Evolutionary conservation across 2,797 vertebrate species (phyloP), one percentile per base, ranked within the genome.

Genomic region (Neomorphus geoffroyi): DNA sequence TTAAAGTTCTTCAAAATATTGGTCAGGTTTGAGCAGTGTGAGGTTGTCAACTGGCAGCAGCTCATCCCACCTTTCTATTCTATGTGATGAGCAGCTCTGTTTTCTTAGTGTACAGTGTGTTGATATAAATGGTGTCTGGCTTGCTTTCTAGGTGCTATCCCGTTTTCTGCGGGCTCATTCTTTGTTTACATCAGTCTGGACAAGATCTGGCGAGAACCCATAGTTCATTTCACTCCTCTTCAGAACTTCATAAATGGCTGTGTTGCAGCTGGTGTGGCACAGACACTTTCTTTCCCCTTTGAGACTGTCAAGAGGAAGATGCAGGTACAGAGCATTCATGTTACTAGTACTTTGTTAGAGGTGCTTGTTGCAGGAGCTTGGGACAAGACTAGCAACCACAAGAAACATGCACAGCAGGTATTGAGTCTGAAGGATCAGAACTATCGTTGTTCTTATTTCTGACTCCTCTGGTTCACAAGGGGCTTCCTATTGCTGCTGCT

Each of bases 271-370:
- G 98, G 95, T 9, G 98, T 99, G 35, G 98, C 99, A 57, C 99
- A 99, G 94, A 99, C 98, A 0, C 97, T 99, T 77, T 99, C 99
- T 39, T 99, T 99, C 96, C 99, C 99, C 24, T 99, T 99, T 94
- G 99, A 99, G 97, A 99, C 99, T 2, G 98, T 99, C 64, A 99
- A 99, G 97, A 98, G 99, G 95, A 99, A 99, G 95, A 99, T 99
- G 99, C 99, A 99, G 98, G 99, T 99, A 97, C 41, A 26, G 74
- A 85, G 22, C 11, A 5, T 60, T 73, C 1, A 0, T 48, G 37
- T 88, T 82, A 35, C 45, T 56, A 24, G 43, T 70, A 7, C 37
- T 77, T 88, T 61, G 39, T 72, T 11, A 0, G 5, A 56, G 46
- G 32, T 33, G 18, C 83, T 88, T 70, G 35, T 61, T 81, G 37